Base-by-base conservation (phyloP, 2,888 invertebrate species). In the Clusia tigrina region DNA sequence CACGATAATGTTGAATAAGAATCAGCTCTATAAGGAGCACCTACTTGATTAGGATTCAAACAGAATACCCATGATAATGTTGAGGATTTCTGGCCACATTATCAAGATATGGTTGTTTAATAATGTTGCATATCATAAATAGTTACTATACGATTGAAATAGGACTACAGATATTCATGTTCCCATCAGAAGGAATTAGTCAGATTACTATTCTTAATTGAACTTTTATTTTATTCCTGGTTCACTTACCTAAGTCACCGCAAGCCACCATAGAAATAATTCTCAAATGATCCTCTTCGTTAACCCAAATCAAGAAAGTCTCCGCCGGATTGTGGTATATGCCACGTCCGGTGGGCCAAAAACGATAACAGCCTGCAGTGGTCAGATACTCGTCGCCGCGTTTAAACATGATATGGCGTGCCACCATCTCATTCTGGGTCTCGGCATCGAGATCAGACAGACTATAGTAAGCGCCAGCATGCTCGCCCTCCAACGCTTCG, bases 261-360 rank as follows among this genome's bases (percentile, higher is more conserved):
- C 87, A 89, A 73, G 84, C 85, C 63, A 88, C 86, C 89, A 90
- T 89, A 67, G 90, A 90, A 78, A 91, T 91, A 77, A 91, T 86
- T 53, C 89, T 86, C 75, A 90, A 81, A 80, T 91, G 91, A 81
- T 91, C 90, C 80, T 90, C 89, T 73, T 90, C 89, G 80, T 90
- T 90, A 69, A 86, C 85, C 89, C 90, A 91, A 71, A 90, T 85
- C 58, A 87, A 80, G 81, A 91, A 90, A 66, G 88, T 89, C 82
- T 89, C 89, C 59, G 84, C 83, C 48, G 88, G 86, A 83, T 90
- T 91, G 6, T 77, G 77, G 54, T 77, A 84, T 32, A 83, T 70
- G 23, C 80, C 84, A 32, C 84, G 82, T 32, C 89, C 90, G 53
- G 85, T 85, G 58, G 91, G 90, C 91, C 91, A 91, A 82, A 86